phyloP scores from a whole-genome alignment of 2,797 vertebrate species.

The Poecilia picta region DNA sequence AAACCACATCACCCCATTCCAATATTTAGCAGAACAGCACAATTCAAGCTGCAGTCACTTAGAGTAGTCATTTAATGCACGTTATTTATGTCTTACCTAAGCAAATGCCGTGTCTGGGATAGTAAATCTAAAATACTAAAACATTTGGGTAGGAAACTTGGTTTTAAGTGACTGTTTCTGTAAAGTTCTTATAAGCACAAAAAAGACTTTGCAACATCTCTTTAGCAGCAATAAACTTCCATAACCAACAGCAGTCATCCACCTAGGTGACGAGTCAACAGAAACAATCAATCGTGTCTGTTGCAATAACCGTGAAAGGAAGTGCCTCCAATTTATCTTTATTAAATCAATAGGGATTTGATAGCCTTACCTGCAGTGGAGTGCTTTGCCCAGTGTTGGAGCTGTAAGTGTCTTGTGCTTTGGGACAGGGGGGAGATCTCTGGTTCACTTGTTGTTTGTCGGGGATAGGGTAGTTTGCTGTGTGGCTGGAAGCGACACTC shows the following conservation, averaged over 20 bases:
- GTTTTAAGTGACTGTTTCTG: background rate
- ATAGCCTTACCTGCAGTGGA: constrained; percentile 81
- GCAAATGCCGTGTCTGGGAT: background rate
- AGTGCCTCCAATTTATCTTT: constrained; percentile 72
- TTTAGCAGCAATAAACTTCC: constrained; percentile 47
- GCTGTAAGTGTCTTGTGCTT: constrained; percentile 77
- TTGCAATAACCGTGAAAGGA: constrained; percentile 66
- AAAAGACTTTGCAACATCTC: constrained; percentile 32
- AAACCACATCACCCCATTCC: background rate
- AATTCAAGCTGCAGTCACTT: background rate
- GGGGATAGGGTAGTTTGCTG: constrained; percentile 75
- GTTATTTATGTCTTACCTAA: background rate
- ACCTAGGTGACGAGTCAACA: constrained; percentile 47
- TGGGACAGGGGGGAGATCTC: constrained; percentile 76
- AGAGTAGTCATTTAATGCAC: background rate
- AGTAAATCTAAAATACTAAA: background rate
- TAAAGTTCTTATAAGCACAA: constrained; percentile 12
- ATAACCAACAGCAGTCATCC: constrained; percentile 48
- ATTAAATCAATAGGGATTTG: constrained; percentile 74
- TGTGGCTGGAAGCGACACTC: constrained; percentile 78
- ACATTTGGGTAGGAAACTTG: background rate
- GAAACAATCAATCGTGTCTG: constrained; percentile 64
- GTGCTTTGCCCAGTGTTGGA: constrained; percentile 67
- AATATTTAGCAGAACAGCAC: constrained; percentile 16
- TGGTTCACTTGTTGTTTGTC: constrained; percentile 83